A percentile compares a stretch with the other conserved stretches of the same genome.
Conservation (phyloP, 2,888 invertebrate species). For the Digitonthophagus gazella region DNA sequence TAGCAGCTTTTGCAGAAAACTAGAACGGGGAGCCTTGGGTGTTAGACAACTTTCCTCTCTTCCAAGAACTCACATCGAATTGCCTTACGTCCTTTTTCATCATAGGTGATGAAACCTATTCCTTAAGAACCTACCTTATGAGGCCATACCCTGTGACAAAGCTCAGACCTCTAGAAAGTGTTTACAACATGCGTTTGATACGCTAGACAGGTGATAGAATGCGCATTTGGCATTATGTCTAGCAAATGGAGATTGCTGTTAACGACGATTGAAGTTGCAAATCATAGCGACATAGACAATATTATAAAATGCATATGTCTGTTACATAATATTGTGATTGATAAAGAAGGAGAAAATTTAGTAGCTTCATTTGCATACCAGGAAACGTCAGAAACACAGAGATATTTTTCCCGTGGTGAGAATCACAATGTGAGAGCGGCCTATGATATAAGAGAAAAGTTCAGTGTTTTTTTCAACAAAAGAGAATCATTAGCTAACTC, state of each 20-base stretch:
- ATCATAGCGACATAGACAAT: no score
- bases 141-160: constrained; percentile 7
- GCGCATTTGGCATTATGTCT: constrained; percentile 23
- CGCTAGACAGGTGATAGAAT: constrained; percentile 9
- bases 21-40: constrained; percentile 25
- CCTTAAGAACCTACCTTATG: constrained; percentile 31
- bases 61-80: constrained; percentile 30
- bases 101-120: constrained; percentile 31
- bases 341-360: constrained; percentile 16
- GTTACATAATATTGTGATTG: constrained; percentile 20
- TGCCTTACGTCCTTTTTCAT: constrained; percentile 30
- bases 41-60: constrained; percentile 23
- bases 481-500: neutral
- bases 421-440: constrained; percentile 1
- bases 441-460: constrained; percentile 4
- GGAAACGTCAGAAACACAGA: constrained; percentile 1
- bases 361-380: constrained; percentile 2
- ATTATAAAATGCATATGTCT: constrained; percentile 20
- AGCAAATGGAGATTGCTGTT: constrained; percentile 21
- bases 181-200: constrained; percentile 8
- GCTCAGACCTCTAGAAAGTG: constrained; percentile 1
- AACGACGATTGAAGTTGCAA: constrained; percentile 17
- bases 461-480: neutral
- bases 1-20: constrained; percentile 26
- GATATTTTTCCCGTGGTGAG: constrained; percentile 3